A percentile compares a stretch with the other conserved stretches of the same genome.
These are phyloP conservation scores for Antheraea yamamai DNA, from an alignment of 2,888 invertebrate genomes.

Conservation along the genomic window DNA sequence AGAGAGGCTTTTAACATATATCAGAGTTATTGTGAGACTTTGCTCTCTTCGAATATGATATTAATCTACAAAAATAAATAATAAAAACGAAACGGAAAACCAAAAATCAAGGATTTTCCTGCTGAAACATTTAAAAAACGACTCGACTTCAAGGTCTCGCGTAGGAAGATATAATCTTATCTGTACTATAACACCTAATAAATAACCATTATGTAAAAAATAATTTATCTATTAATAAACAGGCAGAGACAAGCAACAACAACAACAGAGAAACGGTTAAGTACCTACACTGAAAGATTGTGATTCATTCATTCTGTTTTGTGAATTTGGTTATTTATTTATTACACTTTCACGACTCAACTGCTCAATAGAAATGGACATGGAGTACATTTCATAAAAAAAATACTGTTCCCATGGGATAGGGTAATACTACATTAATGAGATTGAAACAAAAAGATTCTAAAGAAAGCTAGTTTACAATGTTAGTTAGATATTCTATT, in stretches of 20 bases:
- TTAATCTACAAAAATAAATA: background rate
- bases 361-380: no score
- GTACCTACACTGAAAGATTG: no score
- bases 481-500: no score
- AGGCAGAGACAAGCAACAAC: background rate
- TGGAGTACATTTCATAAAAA: no score
- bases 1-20: background rate
- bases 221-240: background rate
- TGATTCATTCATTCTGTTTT: no score
- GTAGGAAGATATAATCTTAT: background rate
- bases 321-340: no score
- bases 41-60: background rate
- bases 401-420: no score
- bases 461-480: no score
- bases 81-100: conserved; percentile 10
- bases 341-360: no score
- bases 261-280: no score
- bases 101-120: conserved; percentile 25
- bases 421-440: no score
- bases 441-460: no score
- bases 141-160: background rate
- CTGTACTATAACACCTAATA: background rate
- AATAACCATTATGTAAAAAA: background rate
- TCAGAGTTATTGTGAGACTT: background rate
- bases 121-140: background rate